Percentiles rank a stretch among this genome's conserved stretches.
phyloP scores from a whole-genome alignment of 2,113 vertebrate genomes.

The Pelobates fuscus region DNA sequence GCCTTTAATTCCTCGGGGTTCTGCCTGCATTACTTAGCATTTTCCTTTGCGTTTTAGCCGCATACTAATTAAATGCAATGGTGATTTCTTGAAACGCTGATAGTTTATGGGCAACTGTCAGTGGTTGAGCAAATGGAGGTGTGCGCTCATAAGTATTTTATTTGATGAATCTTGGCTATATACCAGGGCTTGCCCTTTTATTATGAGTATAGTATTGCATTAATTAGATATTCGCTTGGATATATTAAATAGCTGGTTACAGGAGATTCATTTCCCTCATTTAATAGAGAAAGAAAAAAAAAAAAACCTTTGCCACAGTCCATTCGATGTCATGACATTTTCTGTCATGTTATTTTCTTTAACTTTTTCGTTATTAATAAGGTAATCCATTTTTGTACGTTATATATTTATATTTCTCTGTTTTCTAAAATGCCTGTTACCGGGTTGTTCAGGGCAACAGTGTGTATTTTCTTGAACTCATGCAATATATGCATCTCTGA shows the following conservation, averaged over 20 bases:
- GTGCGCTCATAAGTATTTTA: neutral
- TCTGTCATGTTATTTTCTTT: no score
- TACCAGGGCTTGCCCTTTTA: neutral
- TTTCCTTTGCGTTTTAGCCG: slow-evolving; percentile 21
- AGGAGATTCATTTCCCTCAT: neutral
- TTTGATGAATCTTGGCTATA: neutral
- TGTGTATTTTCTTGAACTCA: no score
- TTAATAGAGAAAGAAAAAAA: no score
- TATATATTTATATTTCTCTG: no score
- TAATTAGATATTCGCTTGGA: neutral
- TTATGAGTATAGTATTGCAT: neutral
- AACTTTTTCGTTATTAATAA: no score
- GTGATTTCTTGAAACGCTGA: slow-evolving; percentile 29
- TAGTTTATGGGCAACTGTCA: slow-evolving; percentile 37
- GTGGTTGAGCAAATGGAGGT: neutral
- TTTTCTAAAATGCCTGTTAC: no score
- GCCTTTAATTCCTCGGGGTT: slow-evolving; percentile 41
- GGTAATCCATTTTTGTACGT: no score
- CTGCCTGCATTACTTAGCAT: slow-evolving; percentile 47
- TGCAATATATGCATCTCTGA: no score
- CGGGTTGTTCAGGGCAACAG: no score
- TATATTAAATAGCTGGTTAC: neutral
- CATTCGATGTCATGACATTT: no score
- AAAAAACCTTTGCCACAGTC: no score
- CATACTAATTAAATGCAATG: slow-evolving; percentile 36